phyloP scores from a whole-genome alignment of 2,113 vertebrate genomes.

The Aix galericulata region DNA sequence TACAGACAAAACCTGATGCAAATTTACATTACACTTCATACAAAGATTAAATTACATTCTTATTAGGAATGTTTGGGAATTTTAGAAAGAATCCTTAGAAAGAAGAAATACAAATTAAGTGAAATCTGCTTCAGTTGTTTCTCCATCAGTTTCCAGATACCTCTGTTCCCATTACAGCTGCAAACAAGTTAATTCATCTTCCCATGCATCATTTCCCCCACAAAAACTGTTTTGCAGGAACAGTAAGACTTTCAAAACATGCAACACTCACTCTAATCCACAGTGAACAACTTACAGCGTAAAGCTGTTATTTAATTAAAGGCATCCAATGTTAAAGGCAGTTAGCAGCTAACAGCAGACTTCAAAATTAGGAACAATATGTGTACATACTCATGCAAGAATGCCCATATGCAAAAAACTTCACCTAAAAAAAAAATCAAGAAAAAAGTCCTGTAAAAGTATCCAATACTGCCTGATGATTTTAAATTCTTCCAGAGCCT shows the following conservation, averaged over 20 bases:
- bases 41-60: neutral
- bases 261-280: neutral
- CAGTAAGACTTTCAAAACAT: neutral
- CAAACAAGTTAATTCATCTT: conserved; percentile 23
- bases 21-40: neutral
- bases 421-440: neutral
- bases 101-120: neutral
- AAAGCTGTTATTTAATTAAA: neutral
- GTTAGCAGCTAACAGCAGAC: neutral
- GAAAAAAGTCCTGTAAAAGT: neutral
- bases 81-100: neutral
- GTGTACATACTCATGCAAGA: neutral
- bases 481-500: neutral
- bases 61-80: neutral
- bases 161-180: neutral
- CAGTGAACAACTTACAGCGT: neutral
- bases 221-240: neutral
- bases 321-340: neutral
- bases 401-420: neutral
- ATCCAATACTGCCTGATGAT: neutral
- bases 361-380: neutral
- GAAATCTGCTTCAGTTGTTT: conserved; percentile 3
- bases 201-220: neutral
- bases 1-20: neutral
- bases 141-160: neutral